Base-by-base conservation (phyloP, 2,113 vertebrate species). In the Thomomys bottae region DNA sequence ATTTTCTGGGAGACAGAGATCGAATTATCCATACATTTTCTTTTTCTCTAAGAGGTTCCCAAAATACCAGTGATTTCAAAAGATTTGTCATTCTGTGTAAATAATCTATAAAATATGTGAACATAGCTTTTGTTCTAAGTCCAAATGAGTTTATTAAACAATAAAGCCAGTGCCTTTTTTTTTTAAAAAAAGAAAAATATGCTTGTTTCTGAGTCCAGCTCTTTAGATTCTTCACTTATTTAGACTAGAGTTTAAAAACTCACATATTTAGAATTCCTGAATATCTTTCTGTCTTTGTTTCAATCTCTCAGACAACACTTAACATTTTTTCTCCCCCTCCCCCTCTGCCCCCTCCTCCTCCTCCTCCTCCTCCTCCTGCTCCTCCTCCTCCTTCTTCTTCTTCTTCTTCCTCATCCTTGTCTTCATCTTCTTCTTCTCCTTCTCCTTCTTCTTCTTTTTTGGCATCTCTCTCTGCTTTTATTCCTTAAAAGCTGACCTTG, bases 31-130 rank as follows among this genome's bases (percentile, higher is more conserved):
- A 88, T 84, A 7, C 32, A 34, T 64, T 91, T 87, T 80, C 59
- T 32, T 49, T 90, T 93, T 89, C 63, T 82, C 59, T 90, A 88
- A 94, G 72, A 92, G 95, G 88, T 88, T 94, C 26, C 21, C 79
- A 90, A 88, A 83, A 83, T 73, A 90, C 78, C 88, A 45, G 11
- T 90, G 45, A 84, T 88, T 71, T 3, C 49, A 92, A n/a, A 92
- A 59, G n/a, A n/a, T 83, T 95, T 84, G 91, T 15, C 40, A 76
- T 95, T 92, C 32, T 95, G 66, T 93, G 9, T 80, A 84, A 94
- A 89, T 89, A 85, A 75, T 89, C 28, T 84, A 88, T 11, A 76
- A 42, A 79, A 67, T 82, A 57, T n/a, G 15, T 93, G 79, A 73
- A 79, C 42, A 88, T 68, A 87, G n/a, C 64, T 89, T 89, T 88